Evolutionary conservation across 2,888 invertebrate species (phyloP), one percentile per base, ranked within the genome.

Genomic region (Tupiocoris notatus): DNA sequence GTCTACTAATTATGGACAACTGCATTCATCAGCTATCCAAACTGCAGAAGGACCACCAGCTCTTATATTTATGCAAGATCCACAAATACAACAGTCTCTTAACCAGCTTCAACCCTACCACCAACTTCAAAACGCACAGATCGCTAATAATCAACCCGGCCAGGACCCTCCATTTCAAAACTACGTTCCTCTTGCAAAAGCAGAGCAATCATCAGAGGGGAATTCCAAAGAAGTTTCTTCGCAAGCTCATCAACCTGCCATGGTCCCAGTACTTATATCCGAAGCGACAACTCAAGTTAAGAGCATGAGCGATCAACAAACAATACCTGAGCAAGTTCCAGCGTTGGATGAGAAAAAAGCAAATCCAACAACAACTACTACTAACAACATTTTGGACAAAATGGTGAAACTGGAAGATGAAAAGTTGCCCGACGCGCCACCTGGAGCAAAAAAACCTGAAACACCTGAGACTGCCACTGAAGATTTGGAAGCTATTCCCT

Each of bases 281-380:
- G 59, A 59, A 54, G 54, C 54, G 54, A 54, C 54, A 54, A 54
- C 64, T 21, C 16, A 7, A 54, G 20, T 68, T 22, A 18, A 57
- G 23, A n/a, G 57, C 39, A 39, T 39, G 39, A 39, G 12, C 39
- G 39, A 39, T 39, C 39, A 39, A 12, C 39, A 39, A 39, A 3
- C 12, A 7, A 3, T 7, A 6, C 59, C 59, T 20, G 7, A 59
- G 59, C 59, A n/a, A 59, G 7, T 18, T n/a, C 62, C 73, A 9
- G 25, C 39, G 22, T 73, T 39, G 20, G 58, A 66, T 18, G 75
- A 66, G 63, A 66, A 66, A n/a, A 75, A 66, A 20, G 75, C 65
- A 66, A 59, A 2, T 17, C n/a, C n/a, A n/a, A n/a, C n/a, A n/a
- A n/a, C n/a, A n/a, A n/a, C n/a, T n/a, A 39, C 39, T 21, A 75